phyloP scores from a whole-genome alignment of 2,797 vertebrate genomes.

The Prunella strophiata region DNA sequence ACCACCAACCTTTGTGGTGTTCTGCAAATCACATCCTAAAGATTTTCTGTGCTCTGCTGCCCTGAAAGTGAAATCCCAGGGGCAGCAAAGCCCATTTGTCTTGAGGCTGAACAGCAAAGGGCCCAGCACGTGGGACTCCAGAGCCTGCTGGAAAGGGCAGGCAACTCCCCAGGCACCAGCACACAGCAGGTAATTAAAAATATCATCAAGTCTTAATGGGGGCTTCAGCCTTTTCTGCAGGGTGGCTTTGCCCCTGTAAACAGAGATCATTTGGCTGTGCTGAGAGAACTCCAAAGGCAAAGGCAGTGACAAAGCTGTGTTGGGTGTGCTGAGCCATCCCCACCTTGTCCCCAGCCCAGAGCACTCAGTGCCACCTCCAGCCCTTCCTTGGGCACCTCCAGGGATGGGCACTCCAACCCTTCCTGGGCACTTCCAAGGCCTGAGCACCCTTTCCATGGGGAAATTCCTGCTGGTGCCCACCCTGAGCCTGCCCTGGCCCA shows the following conservation, averaged over 20 bases:
- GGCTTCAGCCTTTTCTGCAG: not conserved
- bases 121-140: not conserved
- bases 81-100: not conserved
- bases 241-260: not conserved
- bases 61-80: not conserved
- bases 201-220: not conserved
- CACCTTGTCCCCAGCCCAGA: not conserved
- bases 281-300: not conserved
- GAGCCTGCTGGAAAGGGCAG: not conserved
- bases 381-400: fast-evolving
- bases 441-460: fast-evolving
- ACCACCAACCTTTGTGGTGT: not conserved
- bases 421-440: not conserved
- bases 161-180: not conserved
- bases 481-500: not conserved
- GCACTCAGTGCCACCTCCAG: fast-evolving
- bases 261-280: fast-evolving
- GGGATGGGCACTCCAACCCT: not conserved
- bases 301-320: fast-evolving
- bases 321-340: not conserved
- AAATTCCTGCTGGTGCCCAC: too few relatives aligned
- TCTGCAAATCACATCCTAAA: not conserved
- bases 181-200: not conserved
- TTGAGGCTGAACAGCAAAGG: not conserved
- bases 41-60: not conserved